Evolutionary conservation across 2,797 vertebrate genomes (phyloP).

Genomic region (Malurus leucopterus): DNA sequence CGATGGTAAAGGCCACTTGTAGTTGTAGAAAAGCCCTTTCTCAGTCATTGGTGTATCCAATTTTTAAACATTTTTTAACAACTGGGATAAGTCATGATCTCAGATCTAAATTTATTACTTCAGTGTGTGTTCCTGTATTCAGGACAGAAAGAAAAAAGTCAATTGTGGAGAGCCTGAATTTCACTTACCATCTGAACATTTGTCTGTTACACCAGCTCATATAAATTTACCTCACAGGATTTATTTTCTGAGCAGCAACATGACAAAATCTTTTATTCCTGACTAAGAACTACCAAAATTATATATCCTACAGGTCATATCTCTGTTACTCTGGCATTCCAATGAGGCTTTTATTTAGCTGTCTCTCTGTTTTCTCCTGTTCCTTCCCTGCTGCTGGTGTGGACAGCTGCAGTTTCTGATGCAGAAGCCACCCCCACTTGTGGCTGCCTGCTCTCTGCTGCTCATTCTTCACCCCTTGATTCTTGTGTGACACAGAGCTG

Average conservation of each 20-base stretch:
- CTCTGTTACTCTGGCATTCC: background rate
- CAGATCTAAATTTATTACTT: background rate
- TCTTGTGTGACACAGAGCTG: background rate
- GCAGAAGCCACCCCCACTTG: background rate
- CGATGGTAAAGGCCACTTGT: background rate
- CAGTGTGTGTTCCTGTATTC: background rate
- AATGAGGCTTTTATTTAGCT: background rate
- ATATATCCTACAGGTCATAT: background rate
- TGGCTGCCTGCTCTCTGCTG: background rate
- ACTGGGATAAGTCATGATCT: background rate
- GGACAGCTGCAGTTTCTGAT: background rate
- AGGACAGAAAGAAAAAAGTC: background rate
- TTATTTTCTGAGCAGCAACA: background rate
- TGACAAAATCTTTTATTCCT: background rate
- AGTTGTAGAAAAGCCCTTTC: background rate
- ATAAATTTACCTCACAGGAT: background rate
- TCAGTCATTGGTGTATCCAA: background rate
- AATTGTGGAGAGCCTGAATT: background rate
- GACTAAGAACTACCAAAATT: background rate
- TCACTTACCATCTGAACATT: background rate
- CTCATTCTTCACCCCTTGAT: accelerated
- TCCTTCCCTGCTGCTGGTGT: accelerated
- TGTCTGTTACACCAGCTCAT: background rate
- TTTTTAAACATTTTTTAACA: background rate
- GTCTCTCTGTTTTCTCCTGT: background rate